Conservation (phyloP, 2,888 invertebrate species). For the Brachyptera putata region DNA sequence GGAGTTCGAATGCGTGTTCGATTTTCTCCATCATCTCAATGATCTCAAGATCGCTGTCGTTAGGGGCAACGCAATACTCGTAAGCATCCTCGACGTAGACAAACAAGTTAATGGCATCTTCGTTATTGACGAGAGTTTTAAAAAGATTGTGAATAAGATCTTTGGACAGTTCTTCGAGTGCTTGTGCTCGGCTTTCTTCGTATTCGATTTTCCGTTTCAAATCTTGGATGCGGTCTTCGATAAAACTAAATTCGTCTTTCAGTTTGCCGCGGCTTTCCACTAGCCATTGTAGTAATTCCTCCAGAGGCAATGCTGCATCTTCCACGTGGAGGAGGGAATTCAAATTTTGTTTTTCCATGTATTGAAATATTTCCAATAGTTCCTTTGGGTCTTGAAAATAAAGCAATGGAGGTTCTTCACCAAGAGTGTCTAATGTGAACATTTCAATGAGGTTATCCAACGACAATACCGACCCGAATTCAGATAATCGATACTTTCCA, state of each 20-base stretch:
- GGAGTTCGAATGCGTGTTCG: conserved; percentile 52
- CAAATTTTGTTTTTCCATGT: conserved; percentile 60
- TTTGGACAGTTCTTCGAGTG: conserved; percentile 50
- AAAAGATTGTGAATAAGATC: conserved; percentile 55
- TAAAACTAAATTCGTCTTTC: conserved; percentile 41
- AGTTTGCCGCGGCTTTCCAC: conserved; percentile 47
- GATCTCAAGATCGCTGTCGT: conserved; percentile 54
- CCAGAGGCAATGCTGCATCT: conserved; percentile 52
- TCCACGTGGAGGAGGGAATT: conserved; percentile 59
- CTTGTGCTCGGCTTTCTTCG: conserved; percentile 42
- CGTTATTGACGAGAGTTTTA: conserved; percentile 52
- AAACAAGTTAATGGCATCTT: conserved; percentile 53
- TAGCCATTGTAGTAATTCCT: conserved; percentile 49
- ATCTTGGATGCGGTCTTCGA: conserved; percentile 43
- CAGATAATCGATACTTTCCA: neutral
- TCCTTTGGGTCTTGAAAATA: conserved; percentile 55
- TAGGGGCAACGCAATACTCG: conserved; percentile 55
- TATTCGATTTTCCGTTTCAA: conserved; percentile 38
- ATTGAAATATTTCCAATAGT: conserved; percentile 54
- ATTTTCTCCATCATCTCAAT: conserved; percentile 55
- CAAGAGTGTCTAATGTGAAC: conserved; percentile 48
- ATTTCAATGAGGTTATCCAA: conserved; percentile 39
- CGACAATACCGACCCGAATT: neutral
- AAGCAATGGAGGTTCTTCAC: conserved; percentile 49
- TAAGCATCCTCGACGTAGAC: conserved; percentile 61